phyloP scores from a whole-genome alignment of 2,888 invertebrate genomes.

The Agrochola lota region DNA sequence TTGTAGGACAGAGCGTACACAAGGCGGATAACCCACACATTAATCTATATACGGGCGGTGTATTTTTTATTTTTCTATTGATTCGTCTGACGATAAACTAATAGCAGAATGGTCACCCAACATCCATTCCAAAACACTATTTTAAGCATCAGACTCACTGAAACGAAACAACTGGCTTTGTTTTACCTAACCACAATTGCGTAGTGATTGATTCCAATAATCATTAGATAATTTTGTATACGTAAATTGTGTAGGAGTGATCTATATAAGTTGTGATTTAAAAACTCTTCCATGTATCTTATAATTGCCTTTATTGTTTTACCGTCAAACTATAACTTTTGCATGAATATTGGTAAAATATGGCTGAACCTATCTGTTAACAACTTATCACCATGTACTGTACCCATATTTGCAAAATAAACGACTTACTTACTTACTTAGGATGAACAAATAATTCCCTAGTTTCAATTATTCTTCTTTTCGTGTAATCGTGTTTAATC shows the following conservation, averaged over 20 bases:
- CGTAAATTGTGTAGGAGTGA: too few relatives aligned
- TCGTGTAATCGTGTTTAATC: too few relatives aligned
- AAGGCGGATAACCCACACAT: neutral
- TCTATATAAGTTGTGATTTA: too few relatives aligned
- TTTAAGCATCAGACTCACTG: neutral
- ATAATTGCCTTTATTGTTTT: too few relatives aligned
- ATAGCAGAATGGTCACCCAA: neutral
- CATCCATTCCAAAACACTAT: neutral
- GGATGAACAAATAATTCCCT: constrained; percentile 3
- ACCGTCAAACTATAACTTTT: too few relatives aligned
- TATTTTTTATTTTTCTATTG: constrained; percentile 19
- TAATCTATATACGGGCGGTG: neutral
- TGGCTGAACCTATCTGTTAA: too few relatives aligned
- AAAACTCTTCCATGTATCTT: too few relatives aligned
- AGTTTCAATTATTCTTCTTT: neutral
- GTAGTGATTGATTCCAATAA: neutral
- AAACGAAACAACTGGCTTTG: neutral
- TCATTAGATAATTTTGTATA: neutral
- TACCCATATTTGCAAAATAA: too few relatives aligned
- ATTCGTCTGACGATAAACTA: constrained; percentile 11
- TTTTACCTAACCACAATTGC: neutral
- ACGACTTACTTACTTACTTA: too few relatives aligned
- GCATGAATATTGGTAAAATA: too few relatives aligned
- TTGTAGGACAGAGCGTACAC: neutral
- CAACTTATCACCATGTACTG: too few relatives aligned